phyloP scores from a whole-genome alignment of 2,888 invertebrate genomes.

The Yponomeuta plumbellus region DNA sequence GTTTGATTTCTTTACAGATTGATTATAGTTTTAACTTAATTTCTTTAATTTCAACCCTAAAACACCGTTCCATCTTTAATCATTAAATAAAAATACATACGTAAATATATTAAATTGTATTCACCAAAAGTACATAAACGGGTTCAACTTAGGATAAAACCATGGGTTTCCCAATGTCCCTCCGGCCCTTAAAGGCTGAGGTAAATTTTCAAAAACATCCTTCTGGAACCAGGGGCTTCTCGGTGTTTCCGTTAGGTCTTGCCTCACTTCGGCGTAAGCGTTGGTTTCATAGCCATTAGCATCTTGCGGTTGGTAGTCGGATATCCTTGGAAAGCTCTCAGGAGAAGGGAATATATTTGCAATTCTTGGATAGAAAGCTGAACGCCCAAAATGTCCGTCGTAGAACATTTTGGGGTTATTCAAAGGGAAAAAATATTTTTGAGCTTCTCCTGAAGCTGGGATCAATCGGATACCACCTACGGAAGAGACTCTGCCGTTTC shows the following conservation, averaged over 20 bases:
- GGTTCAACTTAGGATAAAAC: conserved; percentile 42
- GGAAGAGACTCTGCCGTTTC: conserved; percentile 49
- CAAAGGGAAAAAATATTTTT: conserved; percentile 29
- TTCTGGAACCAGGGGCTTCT: conserved; percentile 36
- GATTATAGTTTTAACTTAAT: no score
- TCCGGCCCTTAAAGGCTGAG: conserved; percentile 26
- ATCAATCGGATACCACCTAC: conserved; percentile 44
- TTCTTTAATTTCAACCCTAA: no score
- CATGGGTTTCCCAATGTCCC: conserved; percentile 31
- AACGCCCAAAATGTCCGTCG: conserved; percentile 22
- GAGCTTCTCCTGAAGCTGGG: conserved; percentile 26
- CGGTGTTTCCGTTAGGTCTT: conserved; percentile 23
- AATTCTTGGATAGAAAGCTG: neutral
- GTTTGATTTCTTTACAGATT: no score
- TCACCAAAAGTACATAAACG: conserved; percentile 37
- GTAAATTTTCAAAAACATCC: conserved; percentile 32
- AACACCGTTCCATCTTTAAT: no score
- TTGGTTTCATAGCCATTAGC: neutral
- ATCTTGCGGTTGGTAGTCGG: neutral
- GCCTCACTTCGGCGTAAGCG: neutral
- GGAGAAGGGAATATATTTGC: conserved; percentile 27
- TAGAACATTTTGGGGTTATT: conserved; percentile 39
- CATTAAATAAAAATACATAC: no score
- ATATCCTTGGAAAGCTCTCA: conserved; percentile 12
- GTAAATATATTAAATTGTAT: neutral